phyloP scores from a whole-genome alignment of 2,888 invertebrate genomes.

The Pristionchus fissidentatus region DNA sequence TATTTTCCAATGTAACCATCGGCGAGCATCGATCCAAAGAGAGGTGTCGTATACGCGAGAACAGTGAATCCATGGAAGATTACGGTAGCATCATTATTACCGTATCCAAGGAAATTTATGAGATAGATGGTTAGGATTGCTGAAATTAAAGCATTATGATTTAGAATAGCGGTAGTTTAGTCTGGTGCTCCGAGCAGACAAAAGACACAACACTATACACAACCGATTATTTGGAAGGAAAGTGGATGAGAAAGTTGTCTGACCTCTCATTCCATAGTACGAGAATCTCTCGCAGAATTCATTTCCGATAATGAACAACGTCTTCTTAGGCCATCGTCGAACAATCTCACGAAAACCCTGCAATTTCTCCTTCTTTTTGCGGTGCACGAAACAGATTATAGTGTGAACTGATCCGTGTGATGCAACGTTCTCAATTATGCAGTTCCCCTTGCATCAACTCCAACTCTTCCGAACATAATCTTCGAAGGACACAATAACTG shows the following conservation, averaged over 20 bases:
- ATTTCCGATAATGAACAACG: constrained; percentile 86
- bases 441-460: neutral
- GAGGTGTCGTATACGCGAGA: constrained; percentile 90
- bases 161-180: neutral
- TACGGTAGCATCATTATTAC: constrained; percentile 85
- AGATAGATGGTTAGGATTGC: constrained; percentile 92
- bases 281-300: constrained; percentile 97
- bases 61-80: constrained; percentile 91
- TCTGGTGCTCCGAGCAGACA: neutral
- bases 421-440: neutral
- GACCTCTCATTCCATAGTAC: constrained; percentile 95
- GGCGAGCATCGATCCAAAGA: constrained; percentile 92
- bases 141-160: constrained; percentile 77
- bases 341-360: constrained; percentile 51
- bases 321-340: constrained; percentile 65
- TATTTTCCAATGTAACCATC: constrained; percentile 93
- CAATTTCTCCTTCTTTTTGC: no score
- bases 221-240: neutral
- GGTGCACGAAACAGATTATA: no score
- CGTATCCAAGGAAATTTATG: constrained; percentile 84
- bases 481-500: no score
- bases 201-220: no score
- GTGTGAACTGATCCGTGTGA: neutral
- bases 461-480: no score
- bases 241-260: neutral